Percentiles rank a stretch among this genome's conserved stretches.
These are phyloP conservation scores for Platysternon megacephalum DNA, from an alignment of 2,113 vertebrate species.

Conservation along the genomic window DNA sequence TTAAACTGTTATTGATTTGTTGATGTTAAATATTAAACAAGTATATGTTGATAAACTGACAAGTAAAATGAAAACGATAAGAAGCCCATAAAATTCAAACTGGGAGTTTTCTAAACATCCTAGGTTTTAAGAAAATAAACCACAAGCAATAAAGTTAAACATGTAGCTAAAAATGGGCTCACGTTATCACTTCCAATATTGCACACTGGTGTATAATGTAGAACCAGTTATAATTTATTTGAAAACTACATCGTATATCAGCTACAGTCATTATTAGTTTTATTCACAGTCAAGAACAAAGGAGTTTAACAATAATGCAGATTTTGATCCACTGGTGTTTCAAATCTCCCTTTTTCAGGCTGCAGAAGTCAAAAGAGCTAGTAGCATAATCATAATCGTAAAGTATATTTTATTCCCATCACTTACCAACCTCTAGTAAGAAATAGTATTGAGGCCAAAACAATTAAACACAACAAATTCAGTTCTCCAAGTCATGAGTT, in stretches of 20 bases:
- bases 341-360: constrained; percentile 1
- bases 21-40: neutral
- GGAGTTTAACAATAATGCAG: neutral
- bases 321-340: neutral
- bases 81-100: neutral
- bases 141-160: neutral
- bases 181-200: neutral
- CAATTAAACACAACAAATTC: neutral
- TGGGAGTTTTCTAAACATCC: neutral
- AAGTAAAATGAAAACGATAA: neutral
- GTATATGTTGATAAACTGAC: neutral
- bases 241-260: neutral
- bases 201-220: neutral
- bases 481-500: neutral
- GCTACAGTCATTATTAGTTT: neutral
- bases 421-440: neutral
- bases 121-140: neutral
- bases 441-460: neutral
- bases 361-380: neutral
- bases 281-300: constrained; percentile 14
- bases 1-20: neutral
- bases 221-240: neutral
- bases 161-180: neutral
- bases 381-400: neutral
- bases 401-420: neutral